Base-by-base conservation (phyloP, 2,888 invertebrate genomes). In the Acronicta psi region DNA sequence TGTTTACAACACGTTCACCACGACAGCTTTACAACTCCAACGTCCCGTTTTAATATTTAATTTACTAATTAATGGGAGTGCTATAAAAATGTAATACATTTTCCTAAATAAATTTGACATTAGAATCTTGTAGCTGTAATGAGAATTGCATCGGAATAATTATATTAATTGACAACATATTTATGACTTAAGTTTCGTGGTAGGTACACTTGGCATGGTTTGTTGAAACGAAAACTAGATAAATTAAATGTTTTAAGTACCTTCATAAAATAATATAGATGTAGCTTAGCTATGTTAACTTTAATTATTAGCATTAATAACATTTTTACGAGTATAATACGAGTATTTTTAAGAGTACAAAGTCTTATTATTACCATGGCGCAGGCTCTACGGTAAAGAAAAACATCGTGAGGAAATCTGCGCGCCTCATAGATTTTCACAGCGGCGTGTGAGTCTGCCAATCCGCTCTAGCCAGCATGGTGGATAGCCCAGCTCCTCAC, bases 1-100 rank as follows among this genome's bases (percentile, higher is more conserved):
- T 75, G 74, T 76, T 82, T 80, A 78, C 80, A 80, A 83, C 84
- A 77, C 79, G 76, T 73, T 69, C 72, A 59, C 69, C 50, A 34
- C 69, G 78, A 77, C 80, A 77, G 75, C 77, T 80, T 84, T 79
- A 84, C 81, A 78, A 56, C 73, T 61, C 51, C 45, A 55, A 52
- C 45, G 74, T 69, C 49, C 66, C 65, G 54, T 31, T 72, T 65
- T 70, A 59, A 63, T 77, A 65, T 72, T 74, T 70, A 76, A 74
- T 73, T 64, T 56, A 59, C 57, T 72, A 73, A 75, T 73, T 72
- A 74, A 75, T 72, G 63, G 18, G 41, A 29, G 46, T 61, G 46
- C 59, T 47, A 60, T 67, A 71, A 69, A 72, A 67, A 41, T 53
- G 42, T 51, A 64, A 69, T 72, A 63, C 63, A 58, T 63, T 58